A percentile compares a stretch with the other conserved stretches of the same genome.
These are phyloP conservation scores for Urophycis tenuis DNA, from an alignment of 2,797 vertebrate genomes.

Conservation along the genomic window DNA sequence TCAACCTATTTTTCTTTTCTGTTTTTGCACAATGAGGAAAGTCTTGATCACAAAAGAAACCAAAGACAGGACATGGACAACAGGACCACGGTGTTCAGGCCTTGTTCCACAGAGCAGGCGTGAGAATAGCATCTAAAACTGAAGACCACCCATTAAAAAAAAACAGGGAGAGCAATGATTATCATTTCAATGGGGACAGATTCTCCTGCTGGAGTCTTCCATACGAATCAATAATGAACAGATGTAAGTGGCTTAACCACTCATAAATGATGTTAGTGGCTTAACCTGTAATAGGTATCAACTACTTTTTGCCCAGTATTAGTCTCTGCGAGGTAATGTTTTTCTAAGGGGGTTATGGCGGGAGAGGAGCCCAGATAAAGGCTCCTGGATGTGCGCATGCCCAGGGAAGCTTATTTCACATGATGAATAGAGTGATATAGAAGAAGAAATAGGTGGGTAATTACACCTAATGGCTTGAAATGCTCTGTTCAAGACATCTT, in stretches of 20 bases:
- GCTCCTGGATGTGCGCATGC: slow-evolving; percentile 41
- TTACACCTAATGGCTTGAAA: slow-evolving; percentile 71
- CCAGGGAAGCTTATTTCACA: slow-evolving; percentile 55
- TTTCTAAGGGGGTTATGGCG: slow-evolving; percentile 39
- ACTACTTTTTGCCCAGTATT: slow-evolving; percentile 45
- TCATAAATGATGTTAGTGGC: slow-evolving; percentile 35
- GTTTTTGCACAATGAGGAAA: neutral
- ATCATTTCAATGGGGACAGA: slow-evolving; percentile 37
- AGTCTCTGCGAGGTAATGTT: slow-evolving; percentile 32
- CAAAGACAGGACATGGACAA: neutral
- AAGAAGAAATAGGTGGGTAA: slow-evolving; percentile 62
- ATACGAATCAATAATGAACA: slow-evolving; percentile 58
- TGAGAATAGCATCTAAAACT: slow-evolving; percentile 4
- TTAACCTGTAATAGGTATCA: slow-evolving; percentile 43
- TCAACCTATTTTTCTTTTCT: slow-evolving; percentile 1
- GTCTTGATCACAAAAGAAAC: neutral
- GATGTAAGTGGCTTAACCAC: slow-evolving; percentile 41
- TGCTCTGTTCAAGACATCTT: slow-evolving; percentile 67
- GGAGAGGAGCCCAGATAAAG: slow-evolving; percentile 38
- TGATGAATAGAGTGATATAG: slow-evolving; percentile 59
- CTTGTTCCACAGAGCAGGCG: slow-evolving; percentile 5
- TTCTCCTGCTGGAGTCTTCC: slow-evolving; percentile 47
- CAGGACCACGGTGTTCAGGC: neutral
- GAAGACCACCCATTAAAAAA: slow-evolving; percentile 16
- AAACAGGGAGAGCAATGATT: slow-evolving; percentile 6